These are phyloP conservation scores for Characodon lateralis DNA, from an alignment of 2,797 vertebrate genomes.

Conservation along the genomic window DNA sequence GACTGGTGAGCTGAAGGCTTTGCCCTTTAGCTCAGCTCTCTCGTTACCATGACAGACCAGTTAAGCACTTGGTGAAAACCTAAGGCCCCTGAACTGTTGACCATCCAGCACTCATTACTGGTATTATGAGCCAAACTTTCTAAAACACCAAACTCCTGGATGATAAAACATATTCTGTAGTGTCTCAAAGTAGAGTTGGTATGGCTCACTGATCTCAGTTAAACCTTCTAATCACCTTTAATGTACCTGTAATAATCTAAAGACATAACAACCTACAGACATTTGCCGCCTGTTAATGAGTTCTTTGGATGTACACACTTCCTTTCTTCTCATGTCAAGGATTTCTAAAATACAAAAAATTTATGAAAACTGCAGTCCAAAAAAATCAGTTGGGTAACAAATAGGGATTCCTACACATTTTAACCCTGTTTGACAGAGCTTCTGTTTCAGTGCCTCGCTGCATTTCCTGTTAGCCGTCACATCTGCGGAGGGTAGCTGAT, in stretches of 20 bases:
- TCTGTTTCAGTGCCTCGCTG: constrained; percentile 8
- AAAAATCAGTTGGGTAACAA: not conserved
- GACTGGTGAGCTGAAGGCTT: not conserved
- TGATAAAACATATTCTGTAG: not conserved
- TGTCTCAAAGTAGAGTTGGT: not conserved
- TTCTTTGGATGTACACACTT: not conserved
- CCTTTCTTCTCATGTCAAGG: not conserved
- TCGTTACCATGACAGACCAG: not conserved
- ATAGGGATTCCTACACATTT: constrained; percentile 3
- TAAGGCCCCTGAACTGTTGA: not conserved
- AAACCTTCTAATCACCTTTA: not conserved
- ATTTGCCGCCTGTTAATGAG: not conserved
- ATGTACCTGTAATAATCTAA: not conserved
- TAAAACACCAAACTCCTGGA: not conserved
- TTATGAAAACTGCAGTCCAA: constrained; percentile 1
- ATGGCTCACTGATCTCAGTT: not conserved
- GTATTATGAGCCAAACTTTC: not conserved
- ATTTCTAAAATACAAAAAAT: not conserved
- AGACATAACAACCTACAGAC: not conserved
- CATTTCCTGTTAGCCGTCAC: constrained; percentile 20
- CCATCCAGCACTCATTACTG: not conserved
- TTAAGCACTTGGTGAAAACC: not conserved
- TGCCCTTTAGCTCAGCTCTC: not conserved
- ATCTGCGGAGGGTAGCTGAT: constrained; percentile 13
- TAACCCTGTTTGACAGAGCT: not conserved